Base-by-base conservation (phyloP, 2,888 invertebrate genomes). In the Steinernema carpocapsae region DNA sequence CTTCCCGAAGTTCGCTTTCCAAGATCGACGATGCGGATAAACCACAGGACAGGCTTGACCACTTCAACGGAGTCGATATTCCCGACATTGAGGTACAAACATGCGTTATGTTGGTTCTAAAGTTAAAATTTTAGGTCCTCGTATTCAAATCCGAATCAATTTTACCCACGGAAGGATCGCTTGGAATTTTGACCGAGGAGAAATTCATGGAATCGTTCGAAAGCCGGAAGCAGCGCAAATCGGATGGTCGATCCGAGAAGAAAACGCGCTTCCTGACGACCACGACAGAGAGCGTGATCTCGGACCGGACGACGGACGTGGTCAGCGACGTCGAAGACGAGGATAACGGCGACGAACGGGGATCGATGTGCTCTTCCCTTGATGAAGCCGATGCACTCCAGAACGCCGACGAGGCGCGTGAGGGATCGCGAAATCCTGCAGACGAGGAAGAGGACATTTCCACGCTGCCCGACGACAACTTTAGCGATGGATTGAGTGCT, bases 401-500 rank as follows among this genome's bases (percentile, higher is more conserved):
- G 70, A 77, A 76, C 59, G 76, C 75, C 74, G 76, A 73, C 51
- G 75, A 75, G 32, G 52, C 32, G 12, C 24, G 17, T 14, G 70
- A 77, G 14, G 73, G 72, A 4, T 72, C 76, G 0, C 76, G 76
- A n/a, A 77, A 79, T 45, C 76, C 77, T 29, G 51, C 74, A 71
- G 37, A 75, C n/a, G 72, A 80, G 51, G 82, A 80, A 32, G 83
- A 83, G 70, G 81, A 80, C 24, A 80, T 81, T 19, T 81, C 82
- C 37, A 83, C 84, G 0, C 75, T 84, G 26, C 84, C 84, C 26
- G 95, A 64, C 29, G 64, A 95, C 88, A 96, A 96, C 89, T 91
- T 97, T 26, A 95, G 95, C 0, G 97, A 97, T 88, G 95, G 87
- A 76, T 87, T 89, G 75, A 88, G 88, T 77, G 89, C 89, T 0